phyloP scores from a whole-genome alignment of 2,888 invertebrate species.

The Cartodere bifasciata region DNA sequence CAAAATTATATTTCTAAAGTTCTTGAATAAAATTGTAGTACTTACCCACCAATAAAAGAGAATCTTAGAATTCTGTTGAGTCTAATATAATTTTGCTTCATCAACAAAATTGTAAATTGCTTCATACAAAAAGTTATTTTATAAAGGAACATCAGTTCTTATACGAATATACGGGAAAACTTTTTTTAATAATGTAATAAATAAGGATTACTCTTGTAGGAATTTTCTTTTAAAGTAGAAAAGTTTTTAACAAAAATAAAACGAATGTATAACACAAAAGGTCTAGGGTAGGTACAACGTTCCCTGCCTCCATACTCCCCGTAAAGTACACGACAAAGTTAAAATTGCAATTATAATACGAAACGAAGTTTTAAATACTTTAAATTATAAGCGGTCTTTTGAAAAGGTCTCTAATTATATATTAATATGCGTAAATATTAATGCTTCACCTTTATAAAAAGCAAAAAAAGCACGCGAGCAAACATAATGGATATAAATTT shows the following conservation, averaged over 20 bases:
- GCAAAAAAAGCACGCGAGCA: constrained; percentile 2
- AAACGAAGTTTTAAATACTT: constrained; percentile 23
- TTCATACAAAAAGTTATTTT: too few relatives aligned
- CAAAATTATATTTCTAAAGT: too few relatives aligned
- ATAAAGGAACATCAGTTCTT: too few relatives aligned
- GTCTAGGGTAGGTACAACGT: constrained; percentile 14
- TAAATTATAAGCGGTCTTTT: constrained; percentile 18
- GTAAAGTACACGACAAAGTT: constrained; percentile 22
- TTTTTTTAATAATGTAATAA: constrained; percentile 30
- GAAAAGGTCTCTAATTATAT: constrained; percentile 18
- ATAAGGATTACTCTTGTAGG: constrained; percentile 30
- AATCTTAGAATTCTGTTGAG: too few relatives aligned
- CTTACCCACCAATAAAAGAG: too few relatives aligned
- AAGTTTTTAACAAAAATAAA: constrained; percentile 29
- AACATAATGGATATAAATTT: not conserved
- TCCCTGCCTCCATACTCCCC: constrained; percentile 4
- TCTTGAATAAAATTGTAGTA: too few relatives aligned
- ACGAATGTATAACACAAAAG: constrained; percentile 22
- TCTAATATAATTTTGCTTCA: too few relatives aligned
- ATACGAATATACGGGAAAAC: too few relatives aligned
- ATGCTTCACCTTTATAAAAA: constrained; percentile 9
- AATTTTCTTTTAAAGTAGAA: constrained; percentile 28
- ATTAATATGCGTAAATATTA: constrained; percentile 22
- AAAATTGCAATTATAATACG: constrained; percentile 27
- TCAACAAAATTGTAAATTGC: too few relatives aligned